Evolutionary conservation across 2,888 invertebrate genomes (phyloP).

Genomic region (Coelopa pilipes): DNA sequence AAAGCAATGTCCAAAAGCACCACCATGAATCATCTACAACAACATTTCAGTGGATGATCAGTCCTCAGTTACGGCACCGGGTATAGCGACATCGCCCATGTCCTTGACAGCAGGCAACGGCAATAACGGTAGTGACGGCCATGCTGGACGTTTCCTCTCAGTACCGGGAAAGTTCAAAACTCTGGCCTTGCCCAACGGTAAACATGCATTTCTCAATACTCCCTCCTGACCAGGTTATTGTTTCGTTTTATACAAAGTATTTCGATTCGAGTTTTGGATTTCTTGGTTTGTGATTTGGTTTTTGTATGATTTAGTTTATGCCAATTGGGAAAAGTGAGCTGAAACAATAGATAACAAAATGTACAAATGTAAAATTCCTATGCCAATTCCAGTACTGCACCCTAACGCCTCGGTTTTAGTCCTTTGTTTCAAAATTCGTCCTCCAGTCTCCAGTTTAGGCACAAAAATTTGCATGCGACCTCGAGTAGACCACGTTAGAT

Average conservation of each 20-base stretch:
- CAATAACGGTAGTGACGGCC: slow-evolving; percentile 56
- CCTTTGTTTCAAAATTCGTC: too few species aligned
- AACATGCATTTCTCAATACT: slow-evolving; percentile 30
- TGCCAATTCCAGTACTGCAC: too few species aligned
- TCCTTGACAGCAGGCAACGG: slow-evolving; percentile 59
- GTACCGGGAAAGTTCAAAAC: slow-evolving; percentile 64
- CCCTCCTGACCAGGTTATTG: background rate
- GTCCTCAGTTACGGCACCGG: slow-evolving; percentile 53
- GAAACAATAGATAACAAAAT: background rate
- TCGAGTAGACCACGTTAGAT: background rate
- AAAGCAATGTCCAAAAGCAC: background rate
- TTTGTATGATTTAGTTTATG: too few species aligned
- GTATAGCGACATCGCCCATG: slow-evolving; percentile 55
- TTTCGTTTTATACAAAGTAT: background rate
- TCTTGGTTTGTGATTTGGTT: background rate
- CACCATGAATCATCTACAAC: slow-evolving; percentile 2
- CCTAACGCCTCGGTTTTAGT: too few species aligned
- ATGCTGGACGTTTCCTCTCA: slow-evolving; percentile 64
- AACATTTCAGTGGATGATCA: slow-evolving; percentile 66
- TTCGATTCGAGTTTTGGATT: background rate
- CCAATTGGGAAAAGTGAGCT: too few species aligned
- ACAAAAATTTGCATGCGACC: background rate
- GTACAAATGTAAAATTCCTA: background rate
- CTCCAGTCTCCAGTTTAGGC: too few species aligned
- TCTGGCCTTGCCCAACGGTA: slow-evolving; percentile 52